These are phyloP conservation scores for Macroglossus sobrinus DNA, from an alignment of 2,113 vertebrate genomes.

Conservation along the genomic window DNA sequence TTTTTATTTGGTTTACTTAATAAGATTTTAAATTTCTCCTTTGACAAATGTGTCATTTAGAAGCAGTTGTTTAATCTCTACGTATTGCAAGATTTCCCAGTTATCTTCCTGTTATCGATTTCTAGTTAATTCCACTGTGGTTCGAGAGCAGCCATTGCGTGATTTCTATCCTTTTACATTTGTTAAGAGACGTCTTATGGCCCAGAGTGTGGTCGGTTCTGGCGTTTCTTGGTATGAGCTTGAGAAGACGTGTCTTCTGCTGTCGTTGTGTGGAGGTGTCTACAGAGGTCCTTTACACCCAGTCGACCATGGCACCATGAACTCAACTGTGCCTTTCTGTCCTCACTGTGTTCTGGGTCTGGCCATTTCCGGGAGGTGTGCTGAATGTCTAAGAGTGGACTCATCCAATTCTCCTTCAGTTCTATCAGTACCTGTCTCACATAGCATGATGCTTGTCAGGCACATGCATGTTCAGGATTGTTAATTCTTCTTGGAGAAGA, in stretches of 20 bases:
- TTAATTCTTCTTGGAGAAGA: background rate
- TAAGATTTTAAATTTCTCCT: background rate
- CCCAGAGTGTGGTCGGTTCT: background rate
- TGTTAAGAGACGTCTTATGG: background rate
- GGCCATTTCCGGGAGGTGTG: background rate
- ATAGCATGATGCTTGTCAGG: background rate
- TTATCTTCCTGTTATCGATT: background rate
- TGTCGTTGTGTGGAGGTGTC: background rate
- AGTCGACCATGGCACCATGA: background rate
- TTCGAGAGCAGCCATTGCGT: background rate
- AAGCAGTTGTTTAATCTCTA: background rate
- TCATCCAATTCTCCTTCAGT: background rate
- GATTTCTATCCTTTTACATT: background rate
- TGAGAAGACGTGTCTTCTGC: background rate
- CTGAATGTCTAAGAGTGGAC: background rate
- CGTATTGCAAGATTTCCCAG: background rate
- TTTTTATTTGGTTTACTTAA: background rate
- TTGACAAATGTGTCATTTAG: background rate
- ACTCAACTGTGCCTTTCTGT: background rate
- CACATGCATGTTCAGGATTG: background rate
- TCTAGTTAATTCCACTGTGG: background rate
- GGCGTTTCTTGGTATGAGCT: background rate
- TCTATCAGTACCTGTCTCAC: background rate
- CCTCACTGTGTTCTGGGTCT: background rate
- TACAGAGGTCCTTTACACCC: background rate